phyloP scores from a whole-genome alignment of 2,113 vertebrate species.

The Progne subis region DNA sequence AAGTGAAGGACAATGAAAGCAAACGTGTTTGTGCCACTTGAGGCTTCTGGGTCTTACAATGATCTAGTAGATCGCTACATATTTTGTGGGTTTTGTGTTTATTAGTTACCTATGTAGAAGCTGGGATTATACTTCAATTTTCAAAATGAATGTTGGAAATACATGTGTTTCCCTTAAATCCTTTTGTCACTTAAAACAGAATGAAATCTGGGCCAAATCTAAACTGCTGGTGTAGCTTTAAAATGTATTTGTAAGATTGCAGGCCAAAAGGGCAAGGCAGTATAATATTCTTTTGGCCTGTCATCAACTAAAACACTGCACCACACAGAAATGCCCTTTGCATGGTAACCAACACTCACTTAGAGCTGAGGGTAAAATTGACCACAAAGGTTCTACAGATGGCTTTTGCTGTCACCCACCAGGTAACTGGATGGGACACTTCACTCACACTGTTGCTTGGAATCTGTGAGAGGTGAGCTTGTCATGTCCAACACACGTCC shows the following conservation, averaged over 20 bases:
- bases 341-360: neutral
- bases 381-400: neutral
- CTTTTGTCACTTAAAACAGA: neutral
- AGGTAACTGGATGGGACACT: neutral
- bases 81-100: neutral
- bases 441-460: neutral
- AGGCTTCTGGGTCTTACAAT: neutral
- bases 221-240: neutral
- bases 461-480: neutral
- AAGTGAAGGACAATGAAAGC: neutral
- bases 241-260: neutral
- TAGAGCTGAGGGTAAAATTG: neutral
- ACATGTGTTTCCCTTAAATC: neutral
- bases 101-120: neutral
- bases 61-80: neutral
- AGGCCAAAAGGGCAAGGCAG: neutral
- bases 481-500: accelerated
- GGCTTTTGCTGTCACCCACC: neutral
- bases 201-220: neutral
- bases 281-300: neutral
- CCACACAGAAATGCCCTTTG: accelerated
- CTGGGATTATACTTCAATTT: neutral
- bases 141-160: neutral
- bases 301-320: neutral
- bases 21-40: neutral